Percentiles rank a stretch among this genome's conserved stretches.
Evolutionary conservation across 1,140 invertebrate species (phyloP).

Genomic region (Drosophila pseudoananassae): DNA sequence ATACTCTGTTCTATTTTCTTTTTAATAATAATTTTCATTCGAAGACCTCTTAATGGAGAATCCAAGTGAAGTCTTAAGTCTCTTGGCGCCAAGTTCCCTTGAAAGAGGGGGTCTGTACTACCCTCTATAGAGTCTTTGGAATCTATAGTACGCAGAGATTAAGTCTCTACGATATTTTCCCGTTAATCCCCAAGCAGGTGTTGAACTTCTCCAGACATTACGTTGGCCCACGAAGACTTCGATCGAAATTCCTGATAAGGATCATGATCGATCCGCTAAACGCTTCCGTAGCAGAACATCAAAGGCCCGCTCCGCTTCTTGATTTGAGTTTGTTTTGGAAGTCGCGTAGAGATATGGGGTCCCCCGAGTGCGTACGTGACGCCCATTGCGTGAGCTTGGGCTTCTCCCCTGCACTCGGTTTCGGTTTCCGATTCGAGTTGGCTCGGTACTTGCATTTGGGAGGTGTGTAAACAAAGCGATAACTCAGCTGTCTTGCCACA

Average conservation of each 20-base stretch:
- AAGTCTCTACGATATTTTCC: neutral
- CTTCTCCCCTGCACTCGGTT: conserved; percentile 1
- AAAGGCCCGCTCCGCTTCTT: conserved; percentile 19
- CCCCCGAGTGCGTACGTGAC: conserved; percentile 54
- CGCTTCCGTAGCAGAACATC: conserved; percentile 41
- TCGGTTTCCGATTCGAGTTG: conserved; percentile 1
- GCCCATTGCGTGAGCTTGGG: conserved; percentile 34
- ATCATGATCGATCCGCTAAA: conserved; percentile 38
- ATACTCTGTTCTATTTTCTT: no score
- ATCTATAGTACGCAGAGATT: no score
- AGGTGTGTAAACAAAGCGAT: conserved; percentile 59
- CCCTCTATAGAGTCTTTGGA: no score
- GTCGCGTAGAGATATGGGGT: neutral
- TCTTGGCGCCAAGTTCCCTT: no score
- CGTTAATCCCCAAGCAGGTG: conserved; percentile 25
- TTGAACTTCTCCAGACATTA: neutral
- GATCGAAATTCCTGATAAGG: conserved; percentile 22
- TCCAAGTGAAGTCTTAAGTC: no score
- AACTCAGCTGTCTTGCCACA: conserved; percentile 54
- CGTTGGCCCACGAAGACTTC: conserved; percentile 12
- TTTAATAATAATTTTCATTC: no score
- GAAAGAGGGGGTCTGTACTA: no score
- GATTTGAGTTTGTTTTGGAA: neutral
- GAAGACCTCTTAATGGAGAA: no score
- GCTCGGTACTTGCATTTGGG: conserved; percentile 17